Evolutionary conservation across 2,888 invertebrate genomes (phyloP), one percentile per base, ranked within the genome.

Genomic region (Conchocele bisecta): DNA sequence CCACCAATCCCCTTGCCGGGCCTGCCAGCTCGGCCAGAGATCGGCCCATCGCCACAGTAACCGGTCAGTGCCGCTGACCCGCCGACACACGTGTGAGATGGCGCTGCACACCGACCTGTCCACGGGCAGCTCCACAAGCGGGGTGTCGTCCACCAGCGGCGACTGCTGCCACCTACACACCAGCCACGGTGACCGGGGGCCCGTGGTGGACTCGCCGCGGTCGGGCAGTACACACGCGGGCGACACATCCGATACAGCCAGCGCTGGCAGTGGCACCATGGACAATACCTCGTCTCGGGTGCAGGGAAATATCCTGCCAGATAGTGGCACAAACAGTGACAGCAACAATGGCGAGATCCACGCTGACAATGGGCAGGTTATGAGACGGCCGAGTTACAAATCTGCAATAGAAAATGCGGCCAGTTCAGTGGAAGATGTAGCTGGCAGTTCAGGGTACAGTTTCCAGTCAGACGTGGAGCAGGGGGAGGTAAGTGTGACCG

Each of bases 381-480:
- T 60, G 37, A 60, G 79, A 61, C 71, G 81, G 31, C 57, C 57
- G 9, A 83, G 82, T 57, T 80, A 78, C 37, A 66, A 61, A 20
- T 76, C 67, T 13, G 81, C 81, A 15, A 81, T 81, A 26, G 71
- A 70, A 31, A 70, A 74, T 51, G 59, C 71, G 44, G 46, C 46
- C 28, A 24, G 58, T 11, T 53, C 66, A 11, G 31, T 60, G 11
- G 60, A 56, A 15, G 66, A 65, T 53, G 58, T 53, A 6, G 57
- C 75, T 9, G 67, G 79, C n/a, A 67, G 61, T 42, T 58, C 82
- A 22, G 83, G 83, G 50, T 37, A 72, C 22, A 84, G 84, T 64
- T 84, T 83, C 48, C 77, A 81, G 48, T 75, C 81, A 26, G 87
- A 86, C 4, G 81, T 87, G 56, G 84, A 86, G 53, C 71, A 78